Evolutionary conservation across 2,888 invertebrate genomes (phyloP), one percentile per base, ranked within the genome.

Genomic region (Euspilapteryx auroguttella): DNA sequence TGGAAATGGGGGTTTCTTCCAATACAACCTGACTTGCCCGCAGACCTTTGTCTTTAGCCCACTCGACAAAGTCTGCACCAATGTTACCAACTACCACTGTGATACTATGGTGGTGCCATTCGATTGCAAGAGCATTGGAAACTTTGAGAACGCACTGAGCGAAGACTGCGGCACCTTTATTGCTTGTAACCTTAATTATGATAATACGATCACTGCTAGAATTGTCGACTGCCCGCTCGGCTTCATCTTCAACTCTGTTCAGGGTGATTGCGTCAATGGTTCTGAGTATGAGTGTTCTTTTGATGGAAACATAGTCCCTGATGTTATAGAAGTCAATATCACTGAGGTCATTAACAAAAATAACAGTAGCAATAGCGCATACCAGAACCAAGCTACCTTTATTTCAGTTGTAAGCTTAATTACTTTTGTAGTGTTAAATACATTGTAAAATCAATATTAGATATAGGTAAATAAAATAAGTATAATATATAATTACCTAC

Each of bases 1-100:
- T 1, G 54, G 52, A 1, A 37, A 45, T 1, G 40, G 37, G 2
- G 48, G 43, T 9, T 66, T 53, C 34, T 52, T 52, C 2, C 52
- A 58, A 21, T 55, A 61, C 40, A 53, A 62, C 32, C 49, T 71
- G 1, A 40, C 42, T 2, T 75, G 75, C 31, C 73, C 75, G 1
- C 37, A 47, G 10, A 48, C 53, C 24, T 61, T 55, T 24, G 43
- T 59, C 4, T 71, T 57, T 42, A 66, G 59, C 32, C 66, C 71
- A 33, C 24, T 55, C 21, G 59, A 63, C 30, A 44, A 42, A 25
- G 52, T 58, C 27, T 75, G 73, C 38, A 64, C 66, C 1, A 68
- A 65, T 27, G 44, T 54, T 7, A 57, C 66, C 1, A 46, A 42
- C 23, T 71, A 69, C 36, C 40, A 47, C 32, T 75, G 73, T 36